Conservation (phyloP, 1,140 invertebrate genomes). For the Acromyrmex charruanus region DNA sequence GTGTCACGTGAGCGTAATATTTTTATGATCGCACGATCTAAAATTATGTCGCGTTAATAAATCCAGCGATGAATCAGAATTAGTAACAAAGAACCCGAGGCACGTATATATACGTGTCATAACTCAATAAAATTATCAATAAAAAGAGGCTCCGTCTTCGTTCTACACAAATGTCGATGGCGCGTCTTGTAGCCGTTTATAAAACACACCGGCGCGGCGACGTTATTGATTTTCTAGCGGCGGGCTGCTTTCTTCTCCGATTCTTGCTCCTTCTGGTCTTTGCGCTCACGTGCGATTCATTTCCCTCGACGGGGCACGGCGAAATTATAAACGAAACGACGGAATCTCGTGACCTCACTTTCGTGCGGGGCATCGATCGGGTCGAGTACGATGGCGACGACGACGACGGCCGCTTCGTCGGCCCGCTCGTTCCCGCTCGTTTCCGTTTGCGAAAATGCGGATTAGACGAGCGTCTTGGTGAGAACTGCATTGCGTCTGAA, state of each 20-base stretch:
- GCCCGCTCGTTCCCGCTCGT: constrained; percentile 51
- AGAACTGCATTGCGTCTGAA: constrained; percentile 47
- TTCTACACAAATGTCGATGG: constrained; percentile 46
- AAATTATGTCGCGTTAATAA: constrained; percentile 42
- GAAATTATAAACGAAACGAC: constrained; percentile 77
- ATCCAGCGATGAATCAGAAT: constrained; percentile 11
- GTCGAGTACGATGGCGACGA: constrained; percentile 57
- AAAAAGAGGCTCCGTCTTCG: not conserved
- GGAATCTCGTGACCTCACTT: constrained; percentile 74
- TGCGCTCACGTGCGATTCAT: constrained; percentile 69
- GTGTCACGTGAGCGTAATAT: constrained; percentile 7
- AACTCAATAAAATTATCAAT: constrained; percentile 20
- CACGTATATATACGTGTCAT: constrained; percentile 16
- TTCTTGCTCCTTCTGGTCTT: constrained; percentile 43
- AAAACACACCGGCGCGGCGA: constrained; percentile 58
- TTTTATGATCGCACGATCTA: constrained; percentile 13
- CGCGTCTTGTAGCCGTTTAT: constrained; percentile 51
- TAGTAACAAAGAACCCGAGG: not conserved
- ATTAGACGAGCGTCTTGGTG: constrained; percentile 34
- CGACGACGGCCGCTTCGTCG: constrained; percentile 50
- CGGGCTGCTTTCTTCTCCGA: constrained; percentile 48
- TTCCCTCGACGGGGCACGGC: constrained; percentile 64
- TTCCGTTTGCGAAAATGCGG: constrained; percentile 57
- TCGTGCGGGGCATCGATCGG: constrained; percentile 71
- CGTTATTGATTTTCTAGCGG: constrained; percentile 49